Evolutionary conservation across 2,797 vertebrate species (phyloP).

Genomic region (Falco berigora): DNA sequence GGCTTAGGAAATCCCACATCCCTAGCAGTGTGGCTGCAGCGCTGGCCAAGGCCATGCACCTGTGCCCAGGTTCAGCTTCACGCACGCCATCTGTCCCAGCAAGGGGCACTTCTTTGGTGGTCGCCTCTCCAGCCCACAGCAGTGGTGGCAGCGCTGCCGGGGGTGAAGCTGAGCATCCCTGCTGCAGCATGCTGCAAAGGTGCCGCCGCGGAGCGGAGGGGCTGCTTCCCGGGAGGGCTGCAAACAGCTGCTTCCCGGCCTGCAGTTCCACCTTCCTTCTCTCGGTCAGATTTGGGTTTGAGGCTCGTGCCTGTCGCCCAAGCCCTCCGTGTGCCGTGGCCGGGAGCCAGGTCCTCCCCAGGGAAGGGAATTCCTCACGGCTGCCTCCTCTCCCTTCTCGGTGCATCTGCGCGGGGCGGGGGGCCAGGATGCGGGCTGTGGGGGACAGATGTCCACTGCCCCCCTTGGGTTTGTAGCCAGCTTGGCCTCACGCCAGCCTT

Average conservation of each 20-base stretch:
- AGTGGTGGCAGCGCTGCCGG: background rate
- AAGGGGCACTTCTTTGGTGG: background rate
- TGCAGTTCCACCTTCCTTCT: background rate
- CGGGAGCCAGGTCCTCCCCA: background rate
- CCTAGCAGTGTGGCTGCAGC: background rate
- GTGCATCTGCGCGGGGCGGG: rapidly evolving
- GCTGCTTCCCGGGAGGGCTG: background rate
- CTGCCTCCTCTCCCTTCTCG: background rate
- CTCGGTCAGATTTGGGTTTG: background rate
- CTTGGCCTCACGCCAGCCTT: background rate
- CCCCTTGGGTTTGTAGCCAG: background rate
- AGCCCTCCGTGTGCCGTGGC: background rate
- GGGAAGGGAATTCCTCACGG: background rate
- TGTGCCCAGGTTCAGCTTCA: background rate
- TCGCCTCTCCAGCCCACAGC: rapidly evolving
- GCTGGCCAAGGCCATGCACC: rapidly evolving
- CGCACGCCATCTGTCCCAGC: background rate
- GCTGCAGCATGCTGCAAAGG: background rate
- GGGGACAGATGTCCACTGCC: background rate
- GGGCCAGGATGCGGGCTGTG: background rate
- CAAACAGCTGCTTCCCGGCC: background rate
- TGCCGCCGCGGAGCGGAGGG: rapidly evolving
- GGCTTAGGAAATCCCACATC: background rate
- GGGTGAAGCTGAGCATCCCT: background rate
- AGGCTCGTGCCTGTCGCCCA: background rate